Conservation (phyloP, 2,888 invertebrate species). For the Hecatera dysodea region DNA sequence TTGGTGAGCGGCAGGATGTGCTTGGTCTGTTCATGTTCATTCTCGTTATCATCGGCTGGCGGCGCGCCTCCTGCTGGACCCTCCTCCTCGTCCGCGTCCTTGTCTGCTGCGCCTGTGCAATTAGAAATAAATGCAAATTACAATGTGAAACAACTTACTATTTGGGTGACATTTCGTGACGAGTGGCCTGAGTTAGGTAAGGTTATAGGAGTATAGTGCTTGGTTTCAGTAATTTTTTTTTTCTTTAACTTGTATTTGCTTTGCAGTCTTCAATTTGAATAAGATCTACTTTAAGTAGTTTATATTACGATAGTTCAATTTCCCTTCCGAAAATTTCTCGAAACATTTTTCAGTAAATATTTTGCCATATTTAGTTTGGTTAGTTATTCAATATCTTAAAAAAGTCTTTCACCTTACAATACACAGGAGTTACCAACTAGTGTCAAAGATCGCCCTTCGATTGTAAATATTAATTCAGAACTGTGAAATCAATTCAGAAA, state of each 20-base stretch:
- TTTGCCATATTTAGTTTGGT: neutral
- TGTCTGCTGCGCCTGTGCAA: conserved; percentile 84
- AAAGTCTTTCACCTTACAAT: neutral
- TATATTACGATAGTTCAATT: neutral
- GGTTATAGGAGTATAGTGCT: too few relatives aligned
- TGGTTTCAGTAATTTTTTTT: too few relatives aligned
- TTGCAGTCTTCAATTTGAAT: neutral
- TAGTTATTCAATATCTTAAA: neutral
- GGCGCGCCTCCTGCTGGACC: conserved; percentile 79
- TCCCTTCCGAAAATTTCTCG: neutral
- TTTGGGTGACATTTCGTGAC: neutral
- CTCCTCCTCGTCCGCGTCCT: conserved; percentile 88
- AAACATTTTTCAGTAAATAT: neutral
- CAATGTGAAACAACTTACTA: neutral
- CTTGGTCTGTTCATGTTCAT: conserved; percentile 80
- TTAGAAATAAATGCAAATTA: neutral
- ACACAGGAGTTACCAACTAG: neutral
- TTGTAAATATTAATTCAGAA: too few relatives aligned
- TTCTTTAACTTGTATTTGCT: too few relatives aligned
- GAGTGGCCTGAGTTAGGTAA: neutral
- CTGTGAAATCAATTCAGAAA: neutral
- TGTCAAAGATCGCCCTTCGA: neutral
- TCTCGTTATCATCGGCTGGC: conserved; percentile 79
- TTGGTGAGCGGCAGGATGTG: conserved; percentile 84
- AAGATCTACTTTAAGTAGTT: neutral